Conservation (phyloP, 2,888 invertebrate species). For the Microctonus hyperodae region DNA sequence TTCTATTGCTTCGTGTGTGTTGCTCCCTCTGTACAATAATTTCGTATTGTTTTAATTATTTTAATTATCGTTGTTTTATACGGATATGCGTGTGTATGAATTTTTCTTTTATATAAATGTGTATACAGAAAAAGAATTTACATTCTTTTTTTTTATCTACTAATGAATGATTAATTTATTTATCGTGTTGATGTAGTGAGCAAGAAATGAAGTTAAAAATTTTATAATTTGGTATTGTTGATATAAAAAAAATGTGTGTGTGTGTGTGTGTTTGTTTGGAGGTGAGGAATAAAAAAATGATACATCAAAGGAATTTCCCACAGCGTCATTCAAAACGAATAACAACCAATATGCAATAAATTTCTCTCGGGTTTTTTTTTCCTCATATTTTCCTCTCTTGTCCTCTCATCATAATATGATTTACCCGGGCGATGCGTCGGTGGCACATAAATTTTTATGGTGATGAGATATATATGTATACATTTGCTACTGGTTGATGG, state of each 20-base stretch:
- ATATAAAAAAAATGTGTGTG: neutral
- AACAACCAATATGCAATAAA: slow-evolving; percentile 26
- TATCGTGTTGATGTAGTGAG: neutral
- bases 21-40: neutral
- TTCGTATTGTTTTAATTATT: neutral
- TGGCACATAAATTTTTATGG: slow-evolving; percentile 61
- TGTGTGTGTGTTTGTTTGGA: neutral
- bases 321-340: slow-evolving; percentile 29
- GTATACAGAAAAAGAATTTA: neutral
- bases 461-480: slow-evolving; percentile 53
- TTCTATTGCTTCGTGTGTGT: neutral
- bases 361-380: neutral
- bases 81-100: no score
- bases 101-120: no score
- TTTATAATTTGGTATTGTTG: neutral
- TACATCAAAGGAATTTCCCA: slow-evolving; percentile 25
- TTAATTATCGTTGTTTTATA: slow-evolving; percentile 5
- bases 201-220: neutral
- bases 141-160: no score
- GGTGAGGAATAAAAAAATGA: neutral
- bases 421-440: slow-evolving; percentile 55
- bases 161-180: neutral
- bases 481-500: slow-evolving; percentile 47
- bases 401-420: slow-evolving; percentile 56
- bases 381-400: slow-evolving; percentile 11